Base-by-base conservation (phyloP, 2,113 vertebrate species). In the Lucifuga dentata region DNA sequence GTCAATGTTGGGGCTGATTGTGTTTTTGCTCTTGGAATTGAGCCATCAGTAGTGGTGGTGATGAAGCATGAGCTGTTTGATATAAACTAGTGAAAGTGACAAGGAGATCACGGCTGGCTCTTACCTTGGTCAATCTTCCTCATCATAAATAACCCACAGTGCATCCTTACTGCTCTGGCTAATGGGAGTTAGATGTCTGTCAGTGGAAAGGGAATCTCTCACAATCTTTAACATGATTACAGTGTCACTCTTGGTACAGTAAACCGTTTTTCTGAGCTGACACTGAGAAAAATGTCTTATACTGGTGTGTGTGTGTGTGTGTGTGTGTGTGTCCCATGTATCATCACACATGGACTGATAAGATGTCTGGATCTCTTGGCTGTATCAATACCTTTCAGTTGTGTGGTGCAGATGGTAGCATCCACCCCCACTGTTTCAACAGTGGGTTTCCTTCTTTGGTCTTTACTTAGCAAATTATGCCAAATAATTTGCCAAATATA, bases 1-100 rank as follows among this genome's bases (percentile, higher is more conserved):
- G 83, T 87, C 87, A 91, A 81, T 86, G 83, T 76, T 59, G 65
- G 74, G 21, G n/a, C 67, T 88, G 83, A 86, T 86, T 91, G 84
- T 86, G 78, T 85, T 89, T 86, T 79, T 87, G 68, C 78, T 74
- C 62, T 69, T 77, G 83, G 74, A 85, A 87, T 88, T 76, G 81
- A 84, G 81, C 85, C 73, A 83, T 88, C 78, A 72, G 69, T 59
- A 20, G 60, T 21, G 20, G 64, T n/a, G 17, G 60, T 81, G 84
- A 90, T 84, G 72, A 85, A 90, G 81, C 74, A 81, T 59, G 75
- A 82, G 72, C 62, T 66, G 33, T 85, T 78, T 78, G 81, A 81
- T 71, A 83, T 88, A 87, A 88, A 88, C 57, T 57, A 78, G 66
- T 65, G 48, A 86, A 75, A 73, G 81, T 91, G 87, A 90, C 85